Evolutionary conservation across 2,113 vertebrate species (phyloP).

Genomic region (Aspiorhynchus laticeps): DNA sequence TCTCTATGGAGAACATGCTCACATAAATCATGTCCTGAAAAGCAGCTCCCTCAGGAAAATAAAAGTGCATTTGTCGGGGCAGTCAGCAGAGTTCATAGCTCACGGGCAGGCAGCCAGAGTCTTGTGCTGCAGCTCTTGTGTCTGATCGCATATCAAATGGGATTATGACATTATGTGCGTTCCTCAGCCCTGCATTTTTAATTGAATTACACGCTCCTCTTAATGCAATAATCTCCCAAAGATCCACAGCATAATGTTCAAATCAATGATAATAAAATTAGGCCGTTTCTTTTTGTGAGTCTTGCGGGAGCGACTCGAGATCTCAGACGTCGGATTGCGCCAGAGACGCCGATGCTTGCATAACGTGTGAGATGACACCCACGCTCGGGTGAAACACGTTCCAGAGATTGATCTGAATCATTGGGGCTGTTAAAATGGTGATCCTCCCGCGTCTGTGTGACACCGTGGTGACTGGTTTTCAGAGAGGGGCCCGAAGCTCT

Average conservation of each 20-base stretch:
- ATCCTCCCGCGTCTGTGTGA: conserved; percentile 41
- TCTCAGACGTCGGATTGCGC: conserved; percentile 4
- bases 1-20: not conserved
- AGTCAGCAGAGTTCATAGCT: conserved; percentile 69
- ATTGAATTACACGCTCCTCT: conserved; percentile 71
- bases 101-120: conserved; percentile 63
- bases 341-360: conserved; percentile 11
- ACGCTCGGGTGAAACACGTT: conserved; percentile 5
- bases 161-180: conserved; percentile 67
- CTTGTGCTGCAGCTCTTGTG: conserved; percentile 46
- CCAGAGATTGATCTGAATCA: conserved; percentile 42
- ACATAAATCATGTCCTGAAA: conserved; percentile 71
- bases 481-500: not conserved
- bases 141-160: conserved; percentile 65
- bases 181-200: conserved; percentile 66
- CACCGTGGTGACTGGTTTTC: conserved; percentile 6
- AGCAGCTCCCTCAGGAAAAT: conserved; percentile 58
- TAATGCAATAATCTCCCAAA: conserved; percentile 75
- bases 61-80: conserved; percentile 68
- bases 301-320: not conserved
- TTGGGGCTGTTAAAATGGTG: conserved; percentile 43
- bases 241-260: conserved; percentile 68
- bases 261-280: conserved; percentile 75
- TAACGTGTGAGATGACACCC: not conserved
- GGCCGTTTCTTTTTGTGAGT: conserved; percentile 53